Evolutionary conservation across 2,888 invertebrate genomes (phyloP).

Genomic region (Coelogynopora nodosa): DNA sequence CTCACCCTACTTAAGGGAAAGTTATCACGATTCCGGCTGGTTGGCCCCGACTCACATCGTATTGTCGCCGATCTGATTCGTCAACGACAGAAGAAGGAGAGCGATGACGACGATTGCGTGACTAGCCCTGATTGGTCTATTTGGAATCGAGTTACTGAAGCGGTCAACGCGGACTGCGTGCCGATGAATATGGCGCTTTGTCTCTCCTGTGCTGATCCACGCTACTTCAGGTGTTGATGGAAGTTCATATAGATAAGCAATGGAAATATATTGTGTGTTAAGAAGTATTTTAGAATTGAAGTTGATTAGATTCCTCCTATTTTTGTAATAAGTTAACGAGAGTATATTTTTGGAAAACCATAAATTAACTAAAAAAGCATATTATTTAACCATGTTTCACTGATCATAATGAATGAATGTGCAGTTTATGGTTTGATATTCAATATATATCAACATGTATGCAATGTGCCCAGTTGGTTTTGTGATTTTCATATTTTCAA

Average conservation of each 20-base stretch:
- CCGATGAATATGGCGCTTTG: neutral
- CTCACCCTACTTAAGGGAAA: neutral
- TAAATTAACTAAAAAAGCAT: neutral
- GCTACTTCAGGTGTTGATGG: neutral
- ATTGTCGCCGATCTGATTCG: neutral
- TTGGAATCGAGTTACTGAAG: neutral
- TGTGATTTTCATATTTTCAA: no score
- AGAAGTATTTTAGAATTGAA: no score
- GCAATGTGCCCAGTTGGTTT: no score
- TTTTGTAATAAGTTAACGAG: no score
- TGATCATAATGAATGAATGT: neutral
- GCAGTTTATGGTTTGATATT: no score
- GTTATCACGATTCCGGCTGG: neutral
- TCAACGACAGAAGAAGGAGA: neutral
- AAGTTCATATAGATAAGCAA: neutral
- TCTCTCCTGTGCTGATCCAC: neutral
- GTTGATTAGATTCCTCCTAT: no score
- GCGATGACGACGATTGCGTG: neutral
- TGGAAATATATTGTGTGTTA: no score
- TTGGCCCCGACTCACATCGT: neutral
- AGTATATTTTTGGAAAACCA: no score
- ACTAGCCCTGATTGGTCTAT: neutral
- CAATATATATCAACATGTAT: no score
- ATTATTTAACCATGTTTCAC: neutral
- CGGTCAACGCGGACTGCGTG: neutral